A percentile compares a stretch with the other conserved stretches of the same genome.
Evolutionary conservation across 2,888 invertebrate genomes (phyloP).

Genomic region (Xylophagus ater): DNA sequence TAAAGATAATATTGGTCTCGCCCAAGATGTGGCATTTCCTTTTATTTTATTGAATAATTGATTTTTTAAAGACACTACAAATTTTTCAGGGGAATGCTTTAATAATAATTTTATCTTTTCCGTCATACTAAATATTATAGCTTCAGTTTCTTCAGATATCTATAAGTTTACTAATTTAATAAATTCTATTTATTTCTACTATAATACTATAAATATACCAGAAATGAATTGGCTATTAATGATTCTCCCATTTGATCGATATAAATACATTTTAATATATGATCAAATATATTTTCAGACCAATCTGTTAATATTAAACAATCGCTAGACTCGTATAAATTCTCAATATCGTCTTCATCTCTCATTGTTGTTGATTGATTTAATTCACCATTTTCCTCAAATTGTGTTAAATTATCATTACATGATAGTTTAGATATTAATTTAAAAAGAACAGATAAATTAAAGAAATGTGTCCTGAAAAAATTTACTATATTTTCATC

Average conservation of each 20-base stretch:
- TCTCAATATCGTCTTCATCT: constrained; percentile 30
- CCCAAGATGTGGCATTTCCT: constrained; percentile 22
- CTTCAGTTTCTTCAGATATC: constrained; percentile 17
- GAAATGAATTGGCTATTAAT: constrained; percentile 17
- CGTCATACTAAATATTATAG: constrained; percentile 24
- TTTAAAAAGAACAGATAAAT: constrained; percentile 27
- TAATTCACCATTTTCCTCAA: constrained; percentile 15
- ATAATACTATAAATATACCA: constrained; percentile 15
- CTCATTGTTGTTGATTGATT: constrained; percentile 4
- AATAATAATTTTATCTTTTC: constrained; percentile 27
- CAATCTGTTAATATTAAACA: constrained; percentile 29
- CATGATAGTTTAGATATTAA: no score
- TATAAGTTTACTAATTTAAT: constrained; percentile 6
- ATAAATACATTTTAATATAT: constrained; percentile 25
- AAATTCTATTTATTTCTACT: background rate
- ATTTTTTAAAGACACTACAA: constrained; percentile 24
- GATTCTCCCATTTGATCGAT: constrained; percentile 25
- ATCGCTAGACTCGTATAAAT: constrained; percentile 32
- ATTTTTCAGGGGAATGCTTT: constrained; percentile 22
- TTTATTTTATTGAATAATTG: constrained; percentile 24
- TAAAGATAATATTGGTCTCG: constrained; percentile 26
- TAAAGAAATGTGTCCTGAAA: constrained; percentile 26
- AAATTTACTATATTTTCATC: no score
- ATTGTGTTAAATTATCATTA: no score
- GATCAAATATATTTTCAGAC: constrained; percentile 26